Evolutionary conservation across 2,113 vertebrate species (phyloP).

Genomic region (Sinocyclocheilus anshuiensis): DNA sequence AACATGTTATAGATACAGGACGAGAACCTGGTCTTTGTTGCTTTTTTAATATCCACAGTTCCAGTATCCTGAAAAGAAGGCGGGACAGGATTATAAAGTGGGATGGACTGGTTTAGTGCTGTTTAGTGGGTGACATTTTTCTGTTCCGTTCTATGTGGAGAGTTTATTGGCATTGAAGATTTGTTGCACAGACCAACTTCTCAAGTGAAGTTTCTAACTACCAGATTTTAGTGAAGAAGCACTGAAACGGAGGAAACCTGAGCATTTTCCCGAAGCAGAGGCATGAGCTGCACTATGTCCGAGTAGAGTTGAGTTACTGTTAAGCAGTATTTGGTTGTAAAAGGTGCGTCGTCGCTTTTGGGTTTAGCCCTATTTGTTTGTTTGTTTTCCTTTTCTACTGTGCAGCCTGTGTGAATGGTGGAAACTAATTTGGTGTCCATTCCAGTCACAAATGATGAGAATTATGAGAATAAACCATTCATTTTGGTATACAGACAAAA

Average conservation of each 20-base stretch:
- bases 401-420: constrained; percentile 56
- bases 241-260: neutral
- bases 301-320: constrained; percentile 62
- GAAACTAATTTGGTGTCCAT: constrained; percentile 39
- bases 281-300: constrained; percentile 57
- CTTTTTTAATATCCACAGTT: constrained; percentile 41
- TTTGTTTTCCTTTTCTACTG: constrained; percentile 59
- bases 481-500: constrained; percentile 19
- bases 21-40: constrained; percentile 59
- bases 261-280: constrained; percentile 11
- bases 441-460: neutral
- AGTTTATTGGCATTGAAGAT: constrained; percentile 12
- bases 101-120: constrained; percentile 39
- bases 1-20: constrained; percentile 43
- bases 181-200: neutral
- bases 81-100: no score
- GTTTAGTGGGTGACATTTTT: neutral
- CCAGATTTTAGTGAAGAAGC: neutral
- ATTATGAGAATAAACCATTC: constrained; percentile 3
- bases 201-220: neutral
- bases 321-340: constrained; percentile 68
- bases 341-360: constrained; percentile 59
- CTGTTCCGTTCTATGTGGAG: neutral
- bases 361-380: constrained; percentile 49
- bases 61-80: constrained; percentile 36